phyloP scores from a whole-genome alignment of 2,113 vertebrate genomes.

The Athene noctua region DNA sequence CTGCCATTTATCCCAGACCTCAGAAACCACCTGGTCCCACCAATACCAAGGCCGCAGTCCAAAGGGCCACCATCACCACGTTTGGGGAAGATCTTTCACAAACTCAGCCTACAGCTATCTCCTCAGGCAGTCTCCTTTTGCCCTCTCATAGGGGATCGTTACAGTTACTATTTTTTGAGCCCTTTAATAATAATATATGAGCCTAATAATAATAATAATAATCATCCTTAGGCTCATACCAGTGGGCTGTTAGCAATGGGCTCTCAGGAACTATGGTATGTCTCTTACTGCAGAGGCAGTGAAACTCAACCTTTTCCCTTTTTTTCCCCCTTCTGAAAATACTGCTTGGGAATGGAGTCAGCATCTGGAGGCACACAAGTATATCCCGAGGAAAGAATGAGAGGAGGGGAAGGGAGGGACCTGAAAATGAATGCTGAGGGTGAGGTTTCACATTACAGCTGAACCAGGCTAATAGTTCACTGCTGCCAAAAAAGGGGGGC shows the following conservation, averaged over 20 bases:
- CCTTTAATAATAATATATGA: background rate
- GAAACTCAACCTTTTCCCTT: background rate
- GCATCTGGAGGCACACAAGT: background rate
- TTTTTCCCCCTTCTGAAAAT: background rate
- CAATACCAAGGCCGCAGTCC: background rate
- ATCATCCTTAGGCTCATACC: background rate
- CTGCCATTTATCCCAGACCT: background rate
- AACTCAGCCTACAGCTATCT: background rate
- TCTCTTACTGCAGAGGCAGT: background rate
- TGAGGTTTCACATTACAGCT: slow-evolving; percentile 42
- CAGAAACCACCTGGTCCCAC: background rate
- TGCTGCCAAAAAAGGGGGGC: slow-evolving; percentile 11
- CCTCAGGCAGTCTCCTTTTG: background rate
- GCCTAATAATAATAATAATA: background rate
- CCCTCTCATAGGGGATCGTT: background rate
- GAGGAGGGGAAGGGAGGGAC: slow-evolving; percentile 4
- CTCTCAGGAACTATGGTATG: background rate
- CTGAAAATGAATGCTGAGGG: slow-evolving; percentile 30
- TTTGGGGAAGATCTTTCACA: background rate
- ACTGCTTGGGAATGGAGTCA: background rate
- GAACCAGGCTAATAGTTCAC: slow-evolving; percentile 48
- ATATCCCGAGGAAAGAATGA: background rate
- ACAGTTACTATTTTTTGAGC: background rate
- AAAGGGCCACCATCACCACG: fast-evolving
- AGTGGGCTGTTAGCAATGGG: background rate